These are phyloP conservation scores for Samia ricini DNA, from an alignment of 1,140 invertebrate genomes.

Conservation along the genomic window DNA sequence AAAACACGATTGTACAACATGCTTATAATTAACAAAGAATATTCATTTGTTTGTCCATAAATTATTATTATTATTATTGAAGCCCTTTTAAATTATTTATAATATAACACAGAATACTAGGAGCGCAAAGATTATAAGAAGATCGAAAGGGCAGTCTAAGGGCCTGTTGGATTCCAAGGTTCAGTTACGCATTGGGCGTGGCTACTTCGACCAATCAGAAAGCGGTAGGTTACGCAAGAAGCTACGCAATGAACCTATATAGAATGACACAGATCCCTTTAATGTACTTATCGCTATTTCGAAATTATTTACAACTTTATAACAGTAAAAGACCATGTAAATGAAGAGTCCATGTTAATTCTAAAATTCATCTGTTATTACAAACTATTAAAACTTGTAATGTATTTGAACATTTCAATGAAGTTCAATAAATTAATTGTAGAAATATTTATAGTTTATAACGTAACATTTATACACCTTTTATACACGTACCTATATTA, in stretches of 20 bases:
- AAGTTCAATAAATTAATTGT: too few relatives aligned
- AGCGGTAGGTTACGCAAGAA: conserved; percentile 59
- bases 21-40: too few relatives aligned
- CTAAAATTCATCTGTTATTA: too few relatives aligned
- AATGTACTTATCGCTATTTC: conserved; percentile 36
- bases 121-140: conserved; percentile 52
- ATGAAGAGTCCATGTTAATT: too few relatives aligned
- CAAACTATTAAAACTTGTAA: too few relatives aligned
- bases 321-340: too few relatives aligned
- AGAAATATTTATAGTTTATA: neutral
- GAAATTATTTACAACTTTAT: too few relatives aligned
- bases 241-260: conserved; percentile 34
- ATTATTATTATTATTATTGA: conserved; percentile 35
- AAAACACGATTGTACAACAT: too few relatives aligned
- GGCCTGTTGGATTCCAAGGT: conserved; percentile 66
- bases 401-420: too few relatives aligned
- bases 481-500: too few relatives aligned
- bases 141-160: conserved; percentile 61
- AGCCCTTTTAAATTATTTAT: conserved; percentile 76
- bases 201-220: conserved; percentile 59
- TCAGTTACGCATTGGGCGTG: conserved; percentile 68
- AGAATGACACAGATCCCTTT: conserved; percentile 29
- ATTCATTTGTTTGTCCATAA: conserved; percentile 26
- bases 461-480: too few relatives aligned
- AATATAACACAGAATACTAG: conserved; percentile 73